These are phyloP conservation scores for Antechinus stuartii DNA, from an alignment of 2,113 vertebrate species.

Conservation along the genomic window DNA sequence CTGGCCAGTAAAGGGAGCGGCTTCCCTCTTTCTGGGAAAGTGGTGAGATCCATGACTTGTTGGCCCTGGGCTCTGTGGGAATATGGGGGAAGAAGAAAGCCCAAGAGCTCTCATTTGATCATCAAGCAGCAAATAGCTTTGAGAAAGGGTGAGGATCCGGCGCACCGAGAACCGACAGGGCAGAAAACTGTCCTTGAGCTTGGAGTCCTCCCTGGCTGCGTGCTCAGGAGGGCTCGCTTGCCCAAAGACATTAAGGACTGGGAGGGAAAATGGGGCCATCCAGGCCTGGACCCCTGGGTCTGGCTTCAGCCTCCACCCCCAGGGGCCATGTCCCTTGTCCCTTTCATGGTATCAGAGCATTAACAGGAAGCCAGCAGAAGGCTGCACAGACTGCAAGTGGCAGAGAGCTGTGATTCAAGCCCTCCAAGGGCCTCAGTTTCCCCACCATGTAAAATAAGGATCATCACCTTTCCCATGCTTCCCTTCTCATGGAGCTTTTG, in stretches of 20 bases:
- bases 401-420: background rate
- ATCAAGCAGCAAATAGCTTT: slow-evolving; percentile 66
- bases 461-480: background rate
- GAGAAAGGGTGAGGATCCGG: slow-evolving; percentile 48
- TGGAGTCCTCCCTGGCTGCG: background rate
- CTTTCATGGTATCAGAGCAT: background rate
- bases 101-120: slow-evolving; percentile 56
- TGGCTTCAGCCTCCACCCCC: background rate
- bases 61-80: slow-evolving; percentile 60
- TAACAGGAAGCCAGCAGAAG: too few species aligned
- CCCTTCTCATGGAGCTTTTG: background rate
- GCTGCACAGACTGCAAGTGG: background rate
- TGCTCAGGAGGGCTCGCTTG: too few species aligned
- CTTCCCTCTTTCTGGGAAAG: slow-evolving; percentile 56
- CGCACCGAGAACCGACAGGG: slow-evolving; percentile 3
- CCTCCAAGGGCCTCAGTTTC: background rate
- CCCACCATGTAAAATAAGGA: background rate
- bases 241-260: background rate
- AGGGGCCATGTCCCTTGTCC: background rate
- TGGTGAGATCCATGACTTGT: slow-evolving; percentile 68
- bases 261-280: background rate
- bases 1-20: slow-evolving; percentile 7
- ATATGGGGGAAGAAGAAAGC: slow-evolving; percentile 55
- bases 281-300: background rate
- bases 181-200: background rate